Base-by-base conservation (phyloP, 2,113 vertebrate genomes). In the Stigmatopora argus region DNA sequence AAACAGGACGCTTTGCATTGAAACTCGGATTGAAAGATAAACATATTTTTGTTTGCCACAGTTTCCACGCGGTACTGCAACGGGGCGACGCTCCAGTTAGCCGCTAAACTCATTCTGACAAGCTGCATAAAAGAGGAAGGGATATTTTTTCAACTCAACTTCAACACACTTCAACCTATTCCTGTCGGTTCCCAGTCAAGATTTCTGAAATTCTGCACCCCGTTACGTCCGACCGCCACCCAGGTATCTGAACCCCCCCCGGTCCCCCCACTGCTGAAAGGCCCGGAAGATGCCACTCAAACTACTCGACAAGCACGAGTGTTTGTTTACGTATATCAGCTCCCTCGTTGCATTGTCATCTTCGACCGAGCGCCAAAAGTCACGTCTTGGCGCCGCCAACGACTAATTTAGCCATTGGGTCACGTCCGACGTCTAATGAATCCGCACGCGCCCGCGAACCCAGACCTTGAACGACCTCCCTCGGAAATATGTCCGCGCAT, bases 351-450 rank as follows among this genome's bases (percentile, higher is more conserved):
- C 55, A 62, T 70, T 58, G 64, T 70, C 72, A 68, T 78, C 68
- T 34, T 72, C 85, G 83, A 71, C 5, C 18, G 72, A 59, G 69
- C 14, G 71, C 71, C 71, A 78, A 75, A 84, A 82, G 72, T 85
- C 65, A 61, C 82, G 77, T 80, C 59, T 58, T 59, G 12, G 58
- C 67, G 41, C 62, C 1, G 4, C 76, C 72, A 70, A 71, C 56
- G 68, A 78, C 79, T 85, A 81, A 87, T 80, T 83, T 83, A 80
- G 66, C n/a, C 58, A 47, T 78, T 52, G 74, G 56, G 77, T 82
- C 78, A 69, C 72, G 72, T 77, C 68, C 55, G 26, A 63, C 38
- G 72, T 79, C 74, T 85, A 86, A 85, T 83, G 79, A 87, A 83
- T 66, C 70, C 59, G 15, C 78, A 77, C 77, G 35, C 56, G 51